Percentiles rank a stretch among this genome's conserved stretches.
phyloP scores from a whole-genome alignment of 2,113 vertebrate species.

The Phoenicopterus ruber region DNA sequence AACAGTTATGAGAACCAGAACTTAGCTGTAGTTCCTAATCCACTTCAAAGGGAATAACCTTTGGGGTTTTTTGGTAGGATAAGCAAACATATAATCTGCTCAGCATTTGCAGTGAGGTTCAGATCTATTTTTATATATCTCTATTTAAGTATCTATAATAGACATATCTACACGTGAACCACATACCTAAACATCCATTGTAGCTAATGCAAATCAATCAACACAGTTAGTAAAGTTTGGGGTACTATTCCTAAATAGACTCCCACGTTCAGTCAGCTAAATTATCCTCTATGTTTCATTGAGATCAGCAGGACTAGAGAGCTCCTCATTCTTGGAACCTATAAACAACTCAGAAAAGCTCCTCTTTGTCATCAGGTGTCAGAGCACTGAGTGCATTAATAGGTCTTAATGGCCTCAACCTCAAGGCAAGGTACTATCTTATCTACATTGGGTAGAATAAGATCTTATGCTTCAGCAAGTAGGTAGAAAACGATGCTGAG shows the following conservation, averaged over 20 bases:
- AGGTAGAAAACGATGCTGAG: background rate
- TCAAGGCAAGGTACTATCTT: background rate
- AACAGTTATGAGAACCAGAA: background rate
- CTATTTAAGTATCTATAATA: background rate
- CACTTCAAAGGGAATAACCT: background rate
- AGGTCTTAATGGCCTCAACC: accelerated
- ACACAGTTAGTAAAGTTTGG: background rate
- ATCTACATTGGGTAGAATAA: background rate
- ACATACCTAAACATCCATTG: background rate
- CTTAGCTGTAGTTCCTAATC: background rate
- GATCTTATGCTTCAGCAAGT: background rate
- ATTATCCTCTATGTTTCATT: background rate
- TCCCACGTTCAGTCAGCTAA: background rate
- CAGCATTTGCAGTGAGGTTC: background rate
- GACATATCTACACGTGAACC: background rate
- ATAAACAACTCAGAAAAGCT: background rate
- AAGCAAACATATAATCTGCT: background rate
- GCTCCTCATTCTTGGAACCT: background rate
- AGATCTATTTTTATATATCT: background rate
- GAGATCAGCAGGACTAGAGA: background rate
- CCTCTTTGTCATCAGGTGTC: background rate
- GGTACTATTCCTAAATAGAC: background rate
- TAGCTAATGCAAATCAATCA: background rate
- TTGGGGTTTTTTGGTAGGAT: background rate
- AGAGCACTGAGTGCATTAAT: background rate